Conservation (phyloP, 2,113 vertebrate genomes). For the Struthidea cinerea region DNA sequence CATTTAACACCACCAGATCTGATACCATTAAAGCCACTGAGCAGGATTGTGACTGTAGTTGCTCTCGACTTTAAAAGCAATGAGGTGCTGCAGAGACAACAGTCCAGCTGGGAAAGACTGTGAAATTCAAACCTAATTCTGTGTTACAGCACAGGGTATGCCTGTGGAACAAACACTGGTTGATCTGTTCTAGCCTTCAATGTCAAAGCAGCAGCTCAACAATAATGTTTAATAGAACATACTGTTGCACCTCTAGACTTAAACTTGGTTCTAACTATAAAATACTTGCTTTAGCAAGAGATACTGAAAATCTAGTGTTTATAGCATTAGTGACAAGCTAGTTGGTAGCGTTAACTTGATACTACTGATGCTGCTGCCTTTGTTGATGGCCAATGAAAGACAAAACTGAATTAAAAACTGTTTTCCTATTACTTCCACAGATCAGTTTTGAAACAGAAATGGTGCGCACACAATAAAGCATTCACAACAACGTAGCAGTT, state of each 20-base stretch:
- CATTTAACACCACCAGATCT: neutral
- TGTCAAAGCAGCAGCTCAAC: neutral
- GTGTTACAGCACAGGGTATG: neutral
- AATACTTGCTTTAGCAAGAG: neutral
- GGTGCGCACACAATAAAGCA: neutral
- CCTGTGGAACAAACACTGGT: neutral
- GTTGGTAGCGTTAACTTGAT: neutral
- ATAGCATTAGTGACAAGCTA: neutral
- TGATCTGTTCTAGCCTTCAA: neutral
- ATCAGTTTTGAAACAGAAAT: neutral
- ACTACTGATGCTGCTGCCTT: neutral
- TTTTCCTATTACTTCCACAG: neutral
- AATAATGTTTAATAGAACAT: neutral
- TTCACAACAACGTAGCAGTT: neutral
- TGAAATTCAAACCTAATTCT: neutral
- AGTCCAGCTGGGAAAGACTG: neutral
- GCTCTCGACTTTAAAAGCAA: neutral
- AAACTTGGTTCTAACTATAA: neutral
- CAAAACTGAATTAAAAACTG: neutral
- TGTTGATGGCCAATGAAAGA: neutral
- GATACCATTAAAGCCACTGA: neutral
- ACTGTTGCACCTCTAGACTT: neutral
- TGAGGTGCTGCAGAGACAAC: neutral
- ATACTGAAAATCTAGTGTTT: neutral
- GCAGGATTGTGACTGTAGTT: neutral